Evolutionary conservation across 1,140 invertebrate species (phyloP).

Genomic region (Camponotus floridanus): DNA sequence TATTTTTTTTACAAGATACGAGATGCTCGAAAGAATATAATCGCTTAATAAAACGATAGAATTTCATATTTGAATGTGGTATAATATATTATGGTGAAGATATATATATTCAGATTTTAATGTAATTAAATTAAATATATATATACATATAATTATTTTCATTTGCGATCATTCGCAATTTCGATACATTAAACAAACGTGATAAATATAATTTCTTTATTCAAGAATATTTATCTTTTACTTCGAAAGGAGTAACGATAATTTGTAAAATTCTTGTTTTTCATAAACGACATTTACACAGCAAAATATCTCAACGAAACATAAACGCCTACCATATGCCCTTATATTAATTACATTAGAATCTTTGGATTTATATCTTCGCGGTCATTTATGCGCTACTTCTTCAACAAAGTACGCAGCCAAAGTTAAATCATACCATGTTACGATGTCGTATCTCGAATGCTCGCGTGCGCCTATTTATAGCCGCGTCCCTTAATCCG

Average conservation of each 20-base stretch:
- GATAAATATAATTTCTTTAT: background rate
- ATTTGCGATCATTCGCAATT: background rate
- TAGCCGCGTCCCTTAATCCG: conserved; percentile 21
- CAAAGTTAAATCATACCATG: conserved; percentile 21
- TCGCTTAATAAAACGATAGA: background rate
- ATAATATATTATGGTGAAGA: background rate
- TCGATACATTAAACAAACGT: background rate
- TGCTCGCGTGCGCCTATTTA: conserved; percentile 51
- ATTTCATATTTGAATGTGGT: background rate
- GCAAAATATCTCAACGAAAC: background rate
- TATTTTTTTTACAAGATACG: conserved; percentile 21
- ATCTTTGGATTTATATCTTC: conserved; percentile 16
- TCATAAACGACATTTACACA: background rate
- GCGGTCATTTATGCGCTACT: conserved; percentile 9
- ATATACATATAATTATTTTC: background rate
- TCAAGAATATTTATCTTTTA: conserved; percentile 1
- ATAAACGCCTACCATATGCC: conserved; percentile 4
- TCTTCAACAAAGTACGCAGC: conserved; percentile 41
- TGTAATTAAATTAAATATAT: background rate
- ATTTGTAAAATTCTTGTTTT: background rate
- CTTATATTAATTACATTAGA: conserved; percentile 22
- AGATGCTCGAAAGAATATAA: background rate
- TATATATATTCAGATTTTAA: too few species aligned
- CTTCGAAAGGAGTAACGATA: background rate
- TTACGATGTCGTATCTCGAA: conserved; percentile 38